Conservation (phyloP, 1,140 invertebrate species). For the Cydia amplana region DNA sequence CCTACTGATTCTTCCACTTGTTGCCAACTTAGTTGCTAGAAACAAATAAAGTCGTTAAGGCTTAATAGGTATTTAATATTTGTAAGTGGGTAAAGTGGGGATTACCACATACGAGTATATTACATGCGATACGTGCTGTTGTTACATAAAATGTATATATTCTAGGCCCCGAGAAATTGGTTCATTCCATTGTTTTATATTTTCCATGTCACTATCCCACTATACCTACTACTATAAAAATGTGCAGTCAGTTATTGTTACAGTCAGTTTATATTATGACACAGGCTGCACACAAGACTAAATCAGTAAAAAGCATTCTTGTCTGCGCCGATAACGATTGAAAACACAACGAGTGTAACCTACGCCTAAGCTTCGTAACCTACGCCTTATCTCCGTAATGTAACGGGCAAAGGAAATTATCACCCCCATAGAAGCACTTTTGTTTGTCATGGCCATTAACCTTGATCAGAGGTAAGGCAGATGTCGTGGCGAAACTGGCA, state of each 20-base stretch:
- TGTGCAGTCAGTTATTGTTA: neutral
- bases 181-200: neutral
- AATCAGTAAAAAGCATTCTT: neutral
- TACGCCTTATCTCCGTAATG: conserved; percentile 10
- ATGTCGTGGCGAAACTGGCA: conserved; percentile 37
- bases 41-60: conserved; percentile 23
- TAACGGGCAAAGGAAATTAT: conserved; percentile 31
- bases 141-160: neutral
- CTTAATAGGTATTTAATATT: neutral
- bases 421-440: conserved; percentile 31
- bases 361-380: neutral
- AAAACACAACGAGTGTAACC: neutral
- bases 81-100: conserved; percentile 3
- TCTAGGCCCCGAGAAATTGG: neutral
- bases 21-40: neutral
- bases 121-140: neutral
- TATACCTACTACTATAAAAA: neutral
- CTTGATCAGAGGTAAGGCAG: conserved; percentile 43
- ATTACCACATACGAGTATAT: neutral
- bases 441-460: conserved; percentile 40
- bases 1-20: neutral
- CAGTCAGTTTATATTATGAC: too few relatives aligned
- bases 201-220: too few relatives aligned
- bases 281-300: too few relatives aligned
- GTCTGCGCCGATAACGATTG: neutral